Evolutionary conservation across 2,888 invertebrate species (phyloP), one percentile per base, ranked within the genome.

Genomic region (Orthosia incerta): DNA sequence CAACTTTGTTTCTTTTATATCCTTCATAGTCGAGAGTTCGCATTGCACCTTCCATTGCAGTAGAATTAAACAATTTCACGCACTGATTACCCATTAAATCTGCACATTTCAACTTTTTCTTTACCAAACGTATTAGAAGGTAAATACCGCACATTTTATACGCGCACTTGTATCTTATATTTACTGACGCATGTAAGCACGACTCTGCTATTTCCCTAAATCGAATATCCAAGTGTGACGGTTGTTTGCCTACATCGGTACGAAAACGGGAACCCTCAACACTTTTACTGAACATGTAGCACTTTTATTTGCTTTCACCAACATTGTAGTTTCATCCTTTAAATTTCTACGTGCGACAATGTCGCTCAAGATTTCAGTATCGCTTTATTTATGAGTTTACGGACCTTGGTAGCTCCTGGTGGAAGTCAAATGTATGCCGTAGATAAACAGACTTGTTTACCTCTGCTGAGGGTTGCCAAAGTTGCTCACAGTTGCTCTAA

Each of bases 161-260:
- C 70, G 70, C 61, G 59, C 60, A 72, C 64, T 78, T 76, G 72
- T 83, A 71, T 76, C 76, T 66, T 73, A 85, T 73, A 81, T 76
- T 83, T 76, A 83, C 76, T 76, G 82, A 79, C 81, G 81, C 63
- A 76, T 79, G 82, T 76, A 80, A 80, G 80, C 77, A 83, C 81
- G 80, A 76, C 56, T 69, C 80, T 78, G 79, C 81, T 82, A 83
- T 87, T 83, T 80, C 82, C 84, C 78, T 82, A 85, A 87, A 88
- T 86, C 85, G 86, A 87, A 88, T 88, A 88, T 83, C 79, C 77
- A 75, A 83, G 79, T 76, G 79, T 82, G 83, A 79, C 79, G 78
- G 75, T 75, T 86, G 87, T 87, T 88, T 87, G 82, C 85, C 71
- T 82, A 85, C 83, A 75, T 81, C 79, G 81, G 67, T 76, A 66